Evolutionary conservation across 2,113 vertebrate species (phyloP), one percentile per base, ranked within the genome.

Genomic region (Thamnophis sirtalis): DNA sequence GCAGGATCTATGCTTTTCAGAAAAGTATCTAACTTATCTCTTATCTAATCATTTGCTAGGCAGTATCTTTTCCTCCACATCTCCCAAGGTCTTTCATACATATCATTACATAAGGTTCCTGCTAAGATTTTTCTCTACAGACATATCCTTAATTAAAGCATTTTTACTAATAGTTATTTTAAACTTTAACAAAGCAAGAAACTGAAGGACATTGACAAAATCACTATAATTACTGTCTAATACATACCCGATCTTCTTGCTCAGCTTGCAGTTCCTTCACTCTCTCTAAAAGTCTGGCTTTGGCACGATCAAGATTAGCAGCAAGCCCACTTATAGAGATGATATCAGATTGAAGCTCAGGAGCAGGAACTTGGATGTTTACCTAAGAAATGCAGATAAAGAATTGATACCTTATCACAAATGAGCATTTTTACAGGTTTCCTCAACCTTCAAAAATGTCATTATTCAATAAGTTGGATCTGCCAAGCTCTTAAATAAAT

Each of bases 331-430:
- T 99, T 97, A 99, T 98, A 91, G 98, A 98, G 13, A 99, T 99
- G 95, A 97, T 95, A 93, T 99, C 98, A 0, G 98, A 99, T 97
- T 99, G 99, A 95, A 98, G 98, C 55, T 99, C 99, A 63, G 98
- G 99, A 89, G 99, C 98, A 95, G 99, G 99, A 93, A 99, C 99
- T 96, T 99, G 99, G 96, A 99, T 99, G 96, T 99, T 99, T 92
- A 99, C 99, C 99, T 99, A 93, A 17, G 1, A 0, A 73, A 24
- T 38, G 8, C 7, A 92, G 87, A 4, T 8, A 90, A 89, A 92
- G 9, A 33, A 50, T 38, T 0, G 33, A 50, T 11, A 21, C 11
- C 88, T 28, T 49, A 43, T 13, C 26, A 24, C 56, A 8, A 80
- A 33, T 28, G 49, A 51, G 6, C 10, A 85, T 3, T 54, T 28